Evolutionary conservation across 2,113 vertebrate genomes (phyloP), one percentile per base, ranked within the genome.

Genomic region (Macaca nemestrina): DNA sequence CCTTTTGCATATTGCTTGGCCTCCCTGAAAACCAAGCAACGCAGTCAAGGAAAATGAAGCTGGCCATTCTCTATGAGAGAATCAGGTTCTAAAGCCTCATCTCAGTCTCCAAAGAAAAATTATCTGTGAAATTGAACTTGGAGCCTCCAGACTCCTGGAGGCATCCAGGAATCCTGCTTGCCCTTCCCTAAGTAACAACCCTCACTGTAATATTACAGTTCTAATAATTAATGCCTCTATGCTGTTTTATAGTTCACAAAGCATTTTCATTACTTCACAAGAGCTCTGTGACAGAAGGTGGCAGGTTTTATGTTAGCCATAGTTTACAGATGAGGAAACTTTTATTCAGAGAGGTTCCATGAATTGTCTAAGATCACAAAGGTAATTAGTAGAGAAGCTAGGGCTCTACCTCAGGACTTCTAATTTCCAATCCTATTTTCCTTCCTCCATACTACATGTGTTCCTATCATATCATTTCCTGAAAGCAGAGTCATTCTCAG

Each of bases 281-380:
- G 45, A 97, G 55, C 4, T 70, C 50, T 67, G 12, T 86, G 67
- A 68, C 45, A 73, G 76, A 86, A 86, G 32, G 43, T 57, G 17
- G 27, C 25, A 92, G 72, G 40, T 97, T 97, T 86, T 85, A n/a
- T 93, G 84, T 93, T 85, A 95, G n/a, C 84, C 95, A 11, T 32
- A 30, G 94, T 96, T 90, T 78, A 91, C n/a, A 93, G 38, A 78
- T 22, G 80, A 79, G 73, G 18, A 86, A 55, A 83, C n/a, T 76
- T 94, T n/a, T 45, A 59, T 68, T 95, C 73, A 45, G 73, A 95
- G 43, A 88, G 57, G 55, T 48, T 80, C 23, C 14, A 48, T 55
- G 20, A 64, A 40, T 75, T 86, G 18, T 64, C n/a, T 43, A 78
- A 88, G 57, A 92, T 86, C 75, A 76, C 64, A 84, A 45, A 84